Evolutionary conservation across 2,113 vertebrate genomes (phyloP), one percentile per base, ranked within the genome.

Genomic region (Camelus dromedarius): DNA sequence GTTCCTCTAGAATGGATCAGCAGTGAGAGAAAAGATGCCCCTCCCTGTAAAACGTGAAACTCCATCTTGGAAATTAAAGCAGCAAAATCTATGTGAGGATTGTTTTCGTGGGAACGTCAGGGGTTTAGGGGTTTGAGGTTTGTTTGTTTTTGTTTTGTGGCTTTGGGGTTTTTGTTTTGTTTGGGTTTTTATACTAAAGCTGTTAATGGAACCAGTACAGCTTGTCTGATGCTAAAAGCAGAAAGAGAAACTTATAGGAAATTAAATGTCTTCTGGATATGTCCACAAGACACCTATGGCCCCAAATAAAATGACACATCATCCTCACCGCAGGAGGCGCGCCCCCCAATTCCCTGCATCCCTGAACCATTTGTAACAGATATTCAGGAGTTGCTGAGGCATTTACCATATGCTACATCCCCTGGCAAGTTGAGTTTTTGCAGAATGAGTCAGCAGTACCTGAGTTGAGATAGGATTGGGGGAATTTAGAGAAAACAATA

Each of bases 371-470:
- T 90, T 92, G 66, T 91, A 86, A 90, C 54, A 96, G 88, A 93
- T 75, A 77, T 85, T 86, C 64, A 87, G 82, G 81, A 87, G 66
- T 92, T 83, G 56, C 42, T 42, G 58, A 91, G 79, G 52, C 50
- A 76, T 87, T 95, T 86, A 58, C 73, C 89, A 81, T 93, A 96
- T 92, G 69, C 48, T 81, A 26, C 18, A 18, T 89, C 66, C 58
- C 73, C 85, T 75, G 52, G 75, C 64, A 96, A 58, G 46, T 28
- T 76, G 93, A 92, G 66, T 67, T 85, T 83, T 94, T 95, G 48
- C 82, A 80, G 85, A 95, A 88, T 97, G 95, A 96, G 82, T 96
- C 87, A 95, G 87, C 67, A 88, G 89, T 91, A 66, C 92, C 89
- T 94, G 80, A 30, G 6, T 8, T 84, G 83, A 96, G 67, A 92